A percentile compares a stretch with the other conserved stretches of the same genome.
Conservation (phyloP, 1,140 invertebrate species). For the Bradynema listronoti region DNA sequence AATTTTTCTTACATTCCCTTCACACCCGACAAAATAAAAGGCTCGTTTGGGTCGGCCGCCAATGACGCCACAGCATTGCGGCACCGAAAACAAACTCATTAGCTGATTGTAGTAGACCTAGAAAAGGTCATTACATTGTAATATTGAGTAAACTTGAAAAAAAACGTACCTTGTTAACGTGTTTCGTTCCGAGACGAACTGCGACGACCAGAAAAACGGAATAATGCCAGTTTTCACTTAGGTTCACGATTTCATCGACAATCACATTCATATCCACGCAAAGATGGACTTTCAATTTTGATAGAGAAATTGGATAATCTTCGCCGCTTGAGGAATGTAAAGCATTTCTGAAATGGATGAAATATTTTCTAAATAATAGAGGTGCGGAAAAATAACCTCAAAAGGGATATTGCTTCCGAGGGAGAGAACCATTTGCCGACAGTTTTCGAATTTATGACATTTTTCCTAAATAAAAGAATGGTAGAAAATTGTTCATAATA, state of each 20-base stretch:
- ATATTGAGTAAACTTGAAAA: constrained; percentile 27
- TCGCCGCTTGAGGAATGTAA: constrained; percentile 10
- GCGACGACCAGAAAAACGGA: constrained; percentile 17
- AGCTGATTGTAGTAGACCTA: constrained; percentile 61
- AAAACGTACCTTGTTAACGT: constrained; percentile 70
- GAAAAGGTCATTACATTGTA: constrained; percentile 25
- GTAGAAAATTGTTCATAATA: too few relatives aligned
- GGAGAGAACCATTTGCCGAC: constrained; percentile 24
- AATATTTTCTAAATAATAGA: not conserved
- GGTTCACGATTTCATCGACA: constrained; percentile 9
- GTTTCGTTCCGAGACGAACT: constrained; percentile 9
- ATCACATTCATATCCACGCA: constrained; percentile 23
- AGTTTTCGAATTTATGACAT: not conserved
- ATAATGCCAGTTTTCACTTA: constrained; percentile 30
- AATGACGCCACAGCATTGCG: constrained; percentile 85
- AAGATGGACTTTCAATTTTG: constrained; percentile 12
- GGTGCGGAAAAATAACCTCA: constrained; percentile 1
- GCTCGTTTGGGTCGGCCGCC: constrained; percentile 96
- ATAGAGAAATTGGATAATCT: too few relatives aligned
- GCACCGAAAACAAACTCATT: constrained; percentile 68
- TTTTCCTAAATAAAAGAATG: too few relatives aligned
- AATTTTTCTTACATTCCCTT: constrained; percentile 63
- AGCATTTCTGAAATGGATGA: constrained; percentile 18
- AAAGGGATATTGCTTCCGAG: constrained; percentile 20
- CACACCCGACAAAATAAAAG: constrained; percentile 88